Evolutionary conservation across 2,113 vertebrate species (phyloP).

Genomic region (Rana temporaria): DNA sequence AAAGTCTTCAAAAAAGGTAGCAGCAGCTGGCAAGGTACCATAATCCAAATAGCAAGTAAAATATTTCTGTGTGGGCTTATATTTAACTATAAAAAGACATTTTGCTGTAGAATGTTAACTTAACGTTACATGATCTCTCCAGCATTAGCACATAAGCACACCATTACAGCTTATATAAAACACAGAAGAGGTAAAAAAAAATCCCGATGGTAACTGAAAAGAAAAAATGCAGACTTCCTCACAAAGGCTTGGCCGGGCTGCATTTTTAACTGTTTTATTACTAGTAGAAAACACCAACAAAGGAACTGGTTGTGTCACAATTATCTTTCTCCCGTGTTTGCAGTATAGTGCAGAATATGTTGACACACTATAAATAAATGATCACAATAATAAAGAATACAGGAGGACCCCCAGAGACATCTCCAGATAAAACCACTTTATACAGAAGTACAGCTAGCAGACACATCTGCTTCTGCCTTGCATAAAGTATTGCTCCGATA

Average conservation of each 20-base stretch:
- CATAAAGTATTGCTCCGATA: neutral
- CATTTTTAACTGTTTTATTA: constrained; percentile 1
- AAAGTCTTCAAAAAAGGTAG: too few relatives aligned
- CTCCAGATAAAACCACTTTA: constrained; percentile 9
- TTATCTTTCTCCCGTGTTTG: neutral
- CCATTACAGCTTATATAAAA: too few relatives aligned
- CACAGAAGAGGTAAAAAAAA: neutral
- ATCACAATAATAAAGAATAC: constrained; percentile 3
- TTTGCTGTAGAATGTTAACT: too few relatives aligned
- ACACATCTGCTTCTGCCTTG: neutral
- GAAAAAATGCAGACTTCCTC: neutral
- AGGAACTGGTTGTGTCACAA: constrained; percentile 21
- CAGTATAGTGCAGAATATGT: neutral
- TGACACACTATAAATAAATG: constrained; percentile 9
- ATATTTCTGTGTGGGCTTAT: too few relatives aligned
- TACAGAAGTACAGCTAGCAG: neutral
- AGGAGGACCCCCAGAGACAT: constrained; percentile 3
- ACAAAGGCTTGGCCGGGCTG: constrained; percentile 28
- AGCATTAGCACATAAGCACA: too few relatives aligned
- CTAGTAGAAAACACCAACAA: neutral
- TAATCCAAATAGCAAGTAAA: too few relatives aligned
- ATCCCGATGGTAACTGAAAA: neutral
- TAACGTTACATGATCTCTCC: too few relatives aligned
- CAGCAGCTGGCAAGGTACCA: too few relatives aligned
- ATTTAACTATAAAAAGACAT: too few relatives aligned